Evolutionary conservation across 2,113 vertebrate genomes (phyloP), one percentile per base, ranked within the genome.

Genomic region (Zosterops hypoxanthus): DNA sequence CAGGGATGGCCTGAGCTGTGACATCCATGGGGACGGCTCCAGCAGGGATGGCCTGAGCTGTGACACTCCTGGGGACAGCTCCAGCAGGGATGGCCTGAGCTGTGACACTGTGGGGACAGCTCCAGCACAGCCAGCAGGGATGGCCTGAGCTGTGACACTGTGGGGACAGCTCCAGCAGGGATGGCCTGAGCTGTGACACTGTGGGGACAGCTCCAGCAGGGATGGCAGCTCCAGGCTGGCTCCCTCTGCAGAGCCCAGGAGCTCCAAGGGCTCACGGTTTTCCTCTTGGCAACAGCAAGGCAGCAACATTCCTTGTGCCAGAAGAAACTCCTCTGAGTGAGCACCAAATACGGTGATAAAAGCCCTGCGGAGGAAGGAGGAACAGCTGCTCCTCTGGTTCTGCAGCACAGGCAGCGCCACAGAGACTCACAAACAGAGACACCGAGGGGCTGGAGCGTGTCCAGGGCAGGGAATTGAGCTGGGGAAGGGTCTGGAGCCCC

Each of bases 341-440:
- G 76, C 42, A 65, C 94, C 86, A 93, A 94, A 92, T 85, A 92
- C 5, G 79, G 91, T 1, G 44, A 15, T 47, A 9, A 26, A 71
- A 76, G 57, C 57, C 34, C 70, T 56, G 20, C 1, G 26, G 49
- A 79, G 75, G 57, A 34, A 11, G 60, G 50, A 78, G 47, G 9
- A 57, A 42, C 1, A 0, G 8, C 29, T 13, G 28, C 31, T 73
- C 9, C n/a, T 47, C 55, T 12, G 13, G 44, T 7, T 25, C 13
- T 14, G 0, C 0, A 8, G 71, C 36, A 7, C 66, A 47, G 71
- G 49, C 33, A 0, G 39, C 3, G 28, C 33, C 8, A 31, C 1
- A 7, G 46, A 49, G 19, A 7, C 22, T 21, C 39, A 9, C 22
- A 6, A 1, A 1, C 9, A 28, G 46, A 8, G 24, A n/a, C 65